Base-by-base conservation (phyloP, 1,140 invertebrate species). In the Drosophila kohkoa region DNA sequence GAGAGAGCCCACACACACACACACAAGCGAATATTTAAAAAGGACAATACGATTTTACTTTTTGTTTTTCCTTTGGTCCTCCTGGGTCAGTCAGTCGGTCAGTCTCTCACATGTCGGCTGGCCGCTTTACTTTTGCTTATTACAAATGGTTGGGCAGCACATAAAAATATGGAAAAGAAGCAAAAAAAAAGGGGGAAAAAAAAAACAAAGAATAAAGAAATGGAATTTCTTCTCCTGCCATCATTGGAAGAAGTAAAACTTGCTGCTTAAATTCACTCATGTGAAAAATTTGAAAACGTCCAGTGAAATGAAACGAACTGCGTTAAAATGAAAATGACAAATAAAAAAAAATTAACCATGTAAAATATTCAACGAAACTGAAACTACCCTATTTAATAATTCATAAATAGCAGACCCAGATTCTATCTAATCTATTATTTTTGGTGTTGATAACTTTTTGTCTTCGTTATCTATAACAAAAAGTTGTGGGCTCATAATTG, bases 251-350 rank as follows among this genome's bases (percentile, higher is more conserved):
- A 79, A 77, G 81, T 65, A 67, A 73, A 82, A 70, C 82, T 82
- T 66, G 70, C 75, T 81, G 75, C 70, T 64, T 54, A 90, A 90
- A 77, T 77, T 72, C 68, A 62, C 59, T 88, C 75, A 73, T 83
- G 88, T 79, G 88, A 81, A 69, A 90, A 90, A 90, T 90, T 90
- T 88, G 77, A 87, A 90, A 90, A 83, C 80, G 83, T 75, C 81
- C 81, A 86, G 75, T 81, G 74, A 85, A 83, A 82, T 88, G 81
- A 88, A 88, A 82, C 69, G 64, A 81, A 77, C 76, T 77, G 74
- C 73, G 77, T 54, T 74, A 35, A 64, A 69, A 67, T 58, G 59
- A 55, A 65, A 63, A 72, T 16, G 60, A 58, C 73, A 51, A 55
- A 75, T 57, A 25, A 60, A 28, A 51, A n/a, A 35, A 51, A 10